Percentiles rank a stretch among this genome's conserved stretches.
phyloP scores from a whole-genome alignment of 2,888 invertebrate genomes.

The Parasteatoda lunata region DNA sequence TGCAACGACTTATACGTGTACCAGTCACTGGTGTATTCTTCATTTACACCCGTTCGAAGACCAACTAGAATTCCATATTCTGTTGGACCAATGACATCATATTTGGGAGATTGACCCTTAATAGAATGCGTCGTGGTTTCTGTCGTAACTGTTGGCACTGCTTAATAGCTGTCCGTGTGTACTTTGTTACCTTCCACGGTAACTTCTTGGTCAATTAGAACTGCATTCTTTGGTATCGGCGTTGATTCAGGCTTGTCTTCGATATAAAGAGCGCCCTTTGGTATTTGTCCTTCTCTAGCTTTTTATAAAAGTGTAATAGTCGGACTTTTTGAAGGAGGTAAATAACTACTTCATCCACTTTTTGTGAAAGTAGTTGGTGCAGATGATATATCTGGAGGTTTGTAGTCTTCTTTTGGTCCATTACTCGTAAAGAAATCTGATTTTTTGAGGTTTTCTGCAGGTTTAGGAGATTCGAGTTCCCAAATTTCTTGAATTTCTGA shows the following conservation, averaged over 20 bases:
- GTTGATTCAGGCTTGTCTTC: slow-evolving; percentile 76
- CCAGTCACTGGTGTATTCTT: slow-evolving; percentile 93
- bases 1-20: slow-evolving; percentile 99
- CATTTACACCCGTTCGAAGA: slow-evolving; percentile 84
- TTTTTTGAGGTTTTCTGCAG: no score
- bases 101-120: slow-evolving; percentile 63
- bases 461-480: no score
- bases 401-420: no score
- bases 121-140: slow-evolving; percentile 17
- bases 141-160: slow-evolving; percentile 79
- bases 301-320: slow-evolving; percentile 90
- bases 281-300: slow-evolving; percentile 89
- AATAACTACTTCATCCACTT: slow-evolving; percentile 71
- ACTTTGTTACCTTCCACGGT: slow-evolving; percentile 73
- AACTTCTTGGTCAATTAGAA: slow-evolving; percentile 73
- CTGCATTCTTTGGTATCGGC: slow-evolving; percentile 73
- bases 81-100: slow-evolving; percentile 70
- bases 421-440: no score
- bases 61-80: slow-evolving; percentile 70
- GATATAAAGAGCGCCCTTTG: slow-evolving; percentile 84
- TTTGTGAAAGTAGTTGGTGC: no score
- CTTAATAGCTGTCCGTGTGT: slow-evolving; percentile 74
- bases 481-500: no score
- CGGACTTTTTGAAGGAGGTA: slow-evolving; percentile 89
- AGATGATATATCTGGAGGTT: no score